Evolutionary conservation across 2,888 invertebrate species (phyloP).

Genomic region (Alloplasta piceator): DNA sequence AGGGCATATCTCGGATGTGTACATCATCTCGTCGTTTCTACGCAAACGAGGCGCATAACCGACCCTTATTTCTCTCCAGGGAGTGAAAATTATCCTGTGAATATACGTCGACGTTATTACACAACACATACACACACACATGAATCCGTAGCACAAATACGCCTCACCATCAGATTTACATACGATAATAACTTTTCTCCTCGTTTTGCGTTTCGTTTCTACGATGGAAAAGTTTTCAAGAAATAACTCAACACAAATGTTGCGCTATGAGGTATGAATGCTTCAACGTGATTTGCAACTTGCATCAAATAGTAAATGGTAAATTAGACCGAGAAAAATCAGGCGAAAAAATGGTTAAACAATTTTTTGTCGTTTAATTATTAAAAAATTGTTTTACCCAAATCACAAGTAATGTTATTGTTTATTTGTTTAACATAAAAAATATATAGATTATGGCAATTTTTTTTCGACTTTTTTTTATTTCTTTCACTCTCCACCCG

Average conservation of each 20-base stretch:
- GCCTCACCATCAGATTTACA: background rate
- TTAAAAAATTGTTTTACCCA: too few species aligned
- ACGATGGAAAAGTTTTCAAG: constrained; percentile 3
- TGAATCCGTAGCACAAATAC: background rate
- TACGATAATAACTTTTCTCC: constrained; percentile 2
- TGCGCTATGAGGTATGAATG: background rate
- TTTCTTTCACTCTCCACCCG: too few species aligned
- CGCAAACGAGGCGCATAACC: constrained; percentile 62
- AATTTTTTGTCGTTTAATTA: too few species aligned
- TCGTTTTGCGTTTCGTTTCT: background rate
- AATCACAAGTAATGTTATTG: too few species aligned
- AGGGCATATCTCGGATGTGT: too few species aligned
- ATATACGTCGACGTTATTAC: constrained; percentile 36
- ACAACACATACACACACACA: background rate
- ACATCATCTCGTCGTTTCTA: constrained; percentile 52
- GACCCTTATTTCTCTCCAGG: constrained; percentile 41
- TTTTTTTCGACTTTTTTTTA: too few species aligned
- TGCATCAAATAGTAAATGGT: background rate
- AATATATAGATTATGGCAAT: too few species aligned
- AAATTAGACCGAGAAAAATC: too few species aligned
- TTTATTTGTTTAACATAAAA: too few species aligned
- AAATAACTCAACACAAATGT: background rate
- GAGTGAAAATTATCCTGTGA: constrained; percentile 42
- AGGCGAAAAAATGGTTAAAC: too few species aligned
- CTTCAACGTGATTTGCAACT: background rate